phyloP scores from a whole-genome alignment of 2,888 invertebrate species.

The Gastracanthus pulcherrimus region DNA sequence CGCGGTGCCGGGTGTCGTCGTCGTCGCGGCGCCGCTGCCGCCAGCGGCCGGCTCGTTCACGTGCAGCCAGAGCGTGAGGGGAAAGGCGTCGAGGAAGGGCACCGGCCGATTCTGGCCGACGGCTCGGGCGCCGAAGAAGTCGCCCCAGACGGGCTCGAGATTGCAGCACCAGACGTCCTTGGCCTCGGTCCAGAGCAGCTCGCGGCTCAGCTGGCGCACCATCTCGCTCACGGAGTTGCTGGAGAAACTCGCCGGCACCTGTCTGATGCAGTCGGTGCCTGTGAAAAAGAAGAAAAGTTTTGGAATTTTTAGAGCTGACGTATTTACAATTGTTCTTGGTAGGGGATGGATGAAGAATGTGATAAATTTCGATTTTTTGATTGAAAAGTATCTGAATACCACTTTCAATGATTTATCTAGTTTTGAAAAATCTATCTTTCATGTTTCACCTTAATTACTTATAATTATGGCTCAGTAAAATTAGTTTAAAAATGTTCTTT shows the following conservation, averaged over 20 bases:
- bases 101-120: constrained; percentile 86
- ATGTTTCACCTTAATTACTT: no score
- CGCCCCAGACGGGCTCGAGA: constrained; percentile 95
- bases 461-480: no score
- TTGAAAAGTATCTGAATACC: no score
- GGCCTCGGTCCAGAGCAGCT: constrained; percentile 89
- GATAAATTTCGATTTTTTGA: no score
- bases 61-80: constrained; percentile 91
- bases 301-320: no score
- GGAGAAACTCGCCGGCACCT: constrained; percentile 70
- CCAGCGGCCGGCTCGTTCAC: constrained; percentile 70
- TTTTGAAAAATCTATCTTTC: no score
- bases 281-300: no score
- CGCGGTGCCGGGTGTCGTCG: constrained; percentile 78
- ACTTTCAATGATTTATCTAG: no score
- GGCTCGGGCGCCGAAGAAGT: constrained; percentile 91
- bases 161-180: constrained; percentile 93
- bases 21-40: constrained; percentile 77
- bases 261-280: constrained; percentile 74
- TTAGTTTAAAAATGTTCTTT: no score
- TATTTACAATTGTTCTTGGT: no score
- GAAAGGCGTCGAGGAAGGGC: constrained; percentile 91
- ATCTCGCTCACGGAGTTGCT: constrained; percentile 80
- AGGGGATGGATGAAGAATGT: no score
- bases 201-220: constrained; percentile 77